Evolutionary conservation across 1,140 invertebrate genomes (phyloP), one percentile per base, ranked within the genome.

Genomic region (Wiebesia pumilae): DNA sequence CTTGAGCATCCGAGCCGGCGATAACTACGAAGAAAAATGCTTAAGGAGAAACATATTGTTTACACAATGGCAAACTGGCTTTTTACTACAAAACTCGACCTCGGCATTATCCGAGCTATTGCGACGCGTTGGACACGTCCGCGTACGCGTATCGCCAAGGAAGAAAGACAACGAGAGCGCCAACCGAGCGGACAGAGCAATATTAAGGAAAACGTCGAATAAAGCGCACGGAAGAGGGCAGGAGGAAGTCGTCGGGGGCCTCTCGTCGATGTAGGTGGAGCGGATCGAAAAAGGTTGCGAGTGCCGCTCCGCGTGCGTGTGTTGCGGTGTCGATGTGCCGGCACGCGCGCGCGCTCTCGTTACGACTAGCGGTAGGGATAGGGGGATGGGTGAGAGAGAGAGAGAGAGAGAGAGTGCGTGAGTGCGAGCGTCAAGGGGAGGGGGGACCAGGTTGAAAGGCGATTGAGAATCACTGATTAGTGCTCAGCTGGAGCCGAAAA

Each of bases 401-500:
- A 7, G 43, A 4, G 43, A 47, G 43, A 1, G 24, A 1, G 62
- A n/a, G 58, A 10, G 62, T 33, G 54, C 62, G 62, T 27, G 62
- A 6, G 62, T 27, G 35, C 35, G 62, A 19, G 38, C 67, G n/a
- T 67, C 69, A 33, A 24, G 35, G 10, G n/a, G 12, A 38, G 21
- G 65, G 24, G 65, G 3, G 43, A 19, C 30, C n/a, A 14, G 27
- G 9, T n/a, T 65, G 54, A 81, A 85, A 85, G 85, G 38, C 86
- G 73, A 85, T 90, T 91, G 90, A 90, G 89, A 89, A 87, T 88
- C 90, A 77, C 89, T 91, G 89, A 67, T 80, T 84, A 84, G 87
- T 88, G 88, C 90, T 91, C 90, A 91, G 91, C 91, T 92, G 91
- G 89, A 91, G 88, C 88, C 84, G 79, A 85, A 85, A 85, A 81